Evolutionary conservation across 1,140 invertebrate genomes (phyloP), one percentile per base, ranked within the genome.

Genomic region (Tenebrio molitor): DNA sequence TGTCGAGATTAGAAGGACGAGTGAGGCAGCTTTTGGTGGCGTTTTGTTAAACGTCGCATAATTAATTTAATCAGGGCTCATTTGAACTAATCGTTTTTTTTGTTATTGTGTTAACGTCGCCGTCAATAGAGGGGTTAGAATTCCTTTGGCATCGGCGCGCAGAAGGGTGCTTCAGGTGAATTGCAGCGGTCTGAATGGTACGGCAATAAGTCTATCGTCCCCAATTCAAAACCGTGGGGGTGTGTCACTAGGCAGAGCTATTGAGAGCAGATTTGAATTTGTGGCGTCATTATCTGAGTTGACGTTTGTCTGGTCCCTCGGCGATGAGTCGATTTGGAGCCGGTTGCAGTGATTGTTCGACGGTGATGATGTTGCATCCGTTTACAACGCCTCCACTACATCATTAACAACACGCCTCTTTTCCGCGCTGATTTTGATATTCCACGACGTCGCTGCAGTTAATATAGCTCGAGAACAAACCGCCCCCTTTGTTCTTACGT

Each of bases 261-360:
- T 42, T 66, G 64, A 29, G 64, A 66, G 42, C 36, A 66, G 34
- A 66, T 44, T 66, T 15, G 36, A 66, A 66, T 66, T 66, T 66
- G 63, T 65, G 64, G 64, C 15, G 21, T 66, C 63, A 42, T 66
- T 66, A 66, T 66, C 64, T 44, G 36, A 66, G 64, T 41, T 66
- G 64, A 66, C 33, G 33, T 65, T 65, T 42, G 34, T 66, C 64
- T 41, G 36, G 64, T 66, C 64, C 64, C 64, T 34, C 15, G 39
- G 23, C 12, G 50, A n/a, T 58, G 50, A 58, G 50, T 58, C 21
- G 50, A 29, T 58, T 58, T 25, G 50, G 29, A 29, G 50, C 50
- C 50, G 50, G 50, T 29, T 58, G 50, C 50, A 58, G n/a, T 58
- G 50, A 58, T 58, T 58, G 50, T 58, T 58, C 50, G 21, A 4